Base-by-base conservation (phyloP, 2,888 invertebrate species). In the Agrochola lota region DNA sequence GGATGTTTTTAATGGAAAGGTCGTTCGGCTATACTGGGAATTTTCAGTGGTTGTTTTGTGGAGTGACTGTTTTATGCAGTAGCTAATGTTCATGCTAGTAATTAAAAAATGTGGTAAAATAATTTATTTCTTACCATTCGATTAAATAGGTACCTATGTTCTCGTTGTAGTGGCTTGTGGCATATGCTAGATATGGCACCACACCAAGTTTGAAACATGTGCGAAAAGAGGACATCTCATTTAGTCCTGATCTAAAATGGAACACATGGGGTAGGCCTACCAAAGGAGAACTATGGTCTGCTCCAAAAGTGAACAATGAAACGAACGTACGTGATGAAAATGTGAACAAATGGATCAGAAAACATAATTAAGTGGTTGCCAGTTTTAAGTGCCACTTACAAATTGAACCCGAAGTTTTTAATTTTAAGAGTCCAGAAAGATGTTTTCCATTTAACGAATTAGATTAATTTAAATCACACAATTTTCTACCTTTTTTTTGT, bases 1-100 rank as follows among this genome's bases (percentile, higher is more conserved):
- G 90, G 85, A 72, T 78, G 83, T 85, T 84, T 82, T 84, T 81
- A 84, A 82, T 78, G 78, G 85, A 80, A 82, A 82, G 79, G 80
- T 88, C 80, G 81, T 83, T 74, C 20, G 52, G 40, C 17, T 55
- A 60, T 64, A 64, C 66, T 78, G 66, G 71, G 60, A 60, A 55
- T 78, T 76, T 85, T 83, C 49, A 71, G 70, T 66, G 7, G 62
- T 40, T 66, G n/a, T 60, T 35, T 84, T 68, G n/a, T 46, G 26
- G 2, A 84, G 12, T 52, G 30, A 63, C 66, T 59, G 49, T 66
- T 57, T 52, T 17, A 57, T 75, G 26, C 30, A 68, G 26, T 68
- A 20, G 15, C 49, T 49, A 57, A 23, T 55, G 11, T 52, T 52
- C 7, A 20, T 49, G 49, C 49, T 17, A 17, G 49, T 49, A 7